These are phyloP conservation scores for Drosophila subobscura DNA, from an alignment of 1,140 invertebrate genomes.

Conservation along the genomic window DNA sequence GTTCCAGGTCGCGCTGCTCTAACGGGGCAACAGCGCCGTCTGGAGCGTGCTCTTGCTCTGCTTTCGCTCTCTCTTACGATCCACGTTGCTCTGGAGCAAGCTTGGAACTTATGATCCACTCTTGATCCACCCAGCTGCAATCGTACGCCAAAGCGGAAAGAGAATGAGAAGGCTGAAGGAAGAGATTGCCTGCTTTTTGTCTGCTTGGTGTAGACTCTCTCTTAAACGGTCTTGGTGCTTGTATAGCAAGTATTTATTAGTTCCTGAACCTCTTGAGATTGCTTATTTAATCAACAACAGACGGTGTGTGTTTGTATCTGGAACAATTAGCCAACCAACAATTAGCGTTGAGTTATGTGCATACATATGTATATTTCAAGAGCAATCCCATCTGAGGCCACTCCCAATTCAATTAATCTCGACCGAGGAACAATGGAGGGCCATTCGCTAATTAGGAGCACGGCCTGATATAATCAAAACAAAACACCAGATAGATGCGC, in stretches of 20 bases:
- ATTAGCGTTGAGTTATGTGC: conserved; percentile 30
- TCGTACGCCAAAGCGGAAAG: too few relatives aligned
- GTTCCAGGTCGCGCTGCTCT: neutral
- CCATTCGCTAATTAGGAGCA: conserved; percentile 62
- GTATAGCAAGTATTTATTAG: too few relatives aligned
- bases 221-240: too few relatives aligned
- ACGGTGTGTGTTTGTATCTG: conserved; percentile 9
- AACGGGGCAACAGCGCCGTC: neutral
- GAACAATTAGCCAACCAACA: conserved; percentile 32
- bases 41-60: neutral
- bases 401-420: conserved; percentile 78
- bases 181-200: too few relatives aligned
- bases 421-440: conserved; percentile 67
- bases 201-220: too few relatives aligned
- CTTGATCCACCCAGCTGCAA: too few relatives aligned
- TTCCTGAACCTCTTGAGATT: conserved; percentile 7
- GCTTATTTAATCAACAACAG: conserved; percentile 17
- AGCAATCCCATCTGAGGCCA: conserved; percentile 63
- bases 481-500: conserved; percentile 56
- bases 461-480: conserved; percentile 72
- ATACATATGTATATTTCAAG: conserved; percentile 48
- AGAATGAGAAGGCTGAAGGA: too few relatives aligned
- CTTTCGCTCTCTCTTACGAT: too few relatives aligned
- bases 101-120: too few relatives aligned
- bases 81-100: too few relatives aligned